Evolutionary conservation across 1,140 invertebrate species (phyloP).

Genomic region (Copidosoma floridanum): DNA sequence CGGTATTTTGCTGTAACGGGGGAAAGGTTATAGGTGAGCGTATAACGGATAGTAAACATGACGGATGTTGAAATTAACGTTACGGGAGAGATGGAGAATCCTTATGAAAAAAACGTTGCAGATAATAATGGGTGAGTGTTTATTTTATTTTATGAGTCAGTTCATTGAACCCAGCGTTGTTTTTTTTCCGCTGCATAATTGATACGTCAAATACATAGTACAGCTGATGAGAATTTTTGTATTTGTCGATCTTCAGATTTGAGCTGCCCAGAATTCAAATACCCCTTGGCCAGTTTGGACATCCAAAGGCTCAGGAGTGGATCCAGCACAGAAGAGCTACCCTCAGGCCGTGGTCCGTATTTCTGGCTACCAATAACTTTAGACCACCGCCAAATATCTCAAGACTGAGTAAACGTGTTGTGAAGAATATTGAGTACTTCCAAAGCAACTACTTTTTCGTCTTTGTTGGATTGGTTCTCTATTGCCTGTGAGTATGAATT

Average conservation of each 20-base stretch:
- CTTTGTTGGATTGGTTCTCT: constrained; percentile 75
- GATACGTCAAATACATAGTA: too few relatives aligned
- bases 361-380: constrained; percentile 65
- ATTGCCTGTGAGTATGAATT: constrained; percentile 72
- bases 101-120: constrained; percentile 29
- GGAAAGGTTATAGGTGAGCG: too few relatives aligned
- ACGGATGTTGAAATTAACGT: constrained; percentile 38
- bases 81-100: constrained; percentile 33
- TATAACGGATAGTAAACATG: constrained; percentile 37
- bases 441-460: constrained; percentile 87
- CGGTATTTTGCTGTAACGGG: too few relatives aligned
- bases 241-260: constrained; percentile 34
- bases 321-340: constrained; percentile 60
- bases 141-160: not conserved
- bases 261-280: constrained; percentile 53
- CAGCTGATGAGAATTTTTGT: not conserved
- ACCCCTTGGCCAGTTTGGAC: constrained; percentile 47
- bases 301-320: constrained; percentile 61
- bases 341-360: constrained; percentile 64
- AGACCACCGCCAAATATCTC: constrained; percentile 67
- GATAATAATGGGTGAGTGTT: constrained; percentile 42
- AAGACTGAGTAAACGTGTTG: constrained; percentile 67
- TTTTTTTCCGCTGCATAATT: too few relatives aligned
- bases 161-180: too few relatives aligned
- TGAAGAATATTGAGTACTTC: constrained; percentile 82